Evolutionary conservation across 2,797 vertebrate genomes (phyloP).

Genomic region (Halcyon smyrnensis): DNA sequence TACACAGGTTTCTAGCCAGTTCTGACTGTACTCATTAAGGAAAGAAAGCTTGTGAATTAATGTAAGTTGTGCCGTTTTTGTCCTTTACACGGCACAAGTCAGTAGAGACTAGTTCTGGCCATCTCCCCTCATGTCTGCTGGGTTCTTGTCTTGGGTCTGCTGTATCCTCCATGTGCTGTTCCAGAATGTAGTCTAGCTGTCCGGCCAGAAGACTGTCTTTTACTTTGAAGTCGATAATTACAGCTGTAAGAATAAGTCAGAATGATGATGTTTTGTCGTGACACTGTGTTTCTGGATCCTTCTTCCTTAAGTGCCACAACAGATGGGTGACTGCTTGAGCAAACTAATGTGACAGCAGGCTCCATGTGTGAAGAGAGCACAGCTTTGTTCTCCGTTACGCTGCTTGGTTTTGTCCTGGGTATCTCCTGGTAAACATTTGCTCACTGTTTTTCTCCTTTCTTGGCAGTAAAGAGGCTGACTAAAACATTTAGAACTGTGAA

Average conservation of each 20-base stretch:
- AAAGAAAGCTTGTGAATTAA: neutral
- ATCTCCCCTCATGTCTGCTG: neutral
- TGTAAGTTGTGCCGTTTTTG: neutral
- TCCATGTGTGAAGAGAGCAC: neutral
- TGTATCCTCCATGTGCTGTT: neutral
- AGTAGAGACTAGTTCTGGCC: neutral
- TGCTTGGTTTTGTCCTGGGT: neutral
- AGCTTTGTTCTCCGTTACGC: neutral
- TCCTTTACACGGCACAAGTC: neutral
- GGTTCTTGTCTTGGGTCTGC: neutral
- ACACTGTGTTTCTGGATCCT: neutral
- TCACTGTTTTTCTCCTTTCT: constrained; percentile 36
- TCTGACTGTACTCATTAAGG: neutral
- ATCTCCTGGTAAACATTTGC: constrained; percentile 44
- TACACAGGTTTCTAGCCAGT: neutral
- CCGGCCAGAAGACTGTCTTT: neutral
- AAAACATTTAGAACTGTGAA: constrained; percentile 14
- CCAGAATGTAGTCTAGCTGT: neutral
- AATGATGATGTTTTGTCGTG: neutral
- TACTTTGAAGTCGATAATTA: neutral
- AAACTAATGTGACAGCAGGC: neutral
- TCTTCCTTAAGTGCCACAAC: neutral
- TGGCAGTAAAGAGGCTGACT: constrained; percentile 28
- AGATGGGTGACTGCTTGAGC: neutral
- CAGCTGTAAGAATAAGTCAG: neutral